These are phyloP conservation scores for Diploptera punctata DNA, from an alignment of 2,888 invertebrate genomes.

Conservation along the genomic window DNA sequence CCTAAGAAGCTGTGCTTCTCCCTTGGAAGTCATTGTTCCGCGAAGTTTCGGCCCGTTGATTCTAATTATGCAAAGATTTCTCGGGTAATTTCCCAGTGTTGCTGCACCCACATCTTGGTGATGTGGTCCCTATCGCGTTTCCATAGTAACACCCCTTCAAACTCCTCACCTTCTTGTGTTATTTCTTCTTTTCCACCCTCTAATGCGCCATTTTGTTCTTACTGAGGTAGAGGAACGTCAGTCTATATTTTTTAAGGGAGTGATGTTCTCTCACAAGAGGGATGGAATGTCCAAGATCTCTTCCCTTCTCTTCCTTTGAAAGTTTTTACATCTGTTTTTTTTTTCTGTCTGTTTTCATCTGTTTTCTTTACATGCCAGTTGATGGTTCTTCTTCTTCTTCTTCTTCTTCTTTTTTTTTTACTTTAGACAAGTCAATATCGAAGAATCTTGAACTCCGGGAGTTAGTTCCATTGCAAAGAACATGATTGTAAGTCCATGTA, in stretches of 20 bases:
- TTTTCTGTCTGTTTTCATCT: too few species aligned
- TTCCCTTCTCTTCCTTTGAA: neutral
- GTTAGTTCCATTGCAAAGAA: too few species aligned
- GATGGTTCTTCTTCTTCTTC: too few species aligned
- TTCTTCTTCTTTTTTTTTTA: too few species aligned
- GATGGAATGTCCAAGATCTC: conserved; percentile 5
- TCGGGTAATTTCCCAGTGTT: conserved; percentile 28
- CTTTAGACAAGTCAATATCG: too few species aligned
- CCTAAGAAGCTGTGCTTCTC: too few species aligned
- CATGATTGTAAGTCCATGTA: too few species aligned
- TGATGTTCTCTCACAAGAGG: neutral
- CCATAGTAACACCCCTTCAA: conserved; percentile 1
- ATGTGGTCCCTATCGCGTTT: conserved; percentile 15
- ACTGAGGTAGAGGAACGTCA: neutral
- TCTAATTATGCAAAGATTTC: conserved; percentile 37
- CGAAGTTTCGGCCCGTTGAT: conserved; percentile 28
- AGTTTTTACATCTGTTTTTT: conserved; percentile 3
- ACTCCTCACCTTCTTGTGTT: conserved; percentile 16
- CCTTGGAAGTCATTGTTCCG: neutral
- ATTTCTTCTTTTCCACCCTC: conserved; percentile 18
- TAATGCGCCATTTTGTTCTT: conserved; percentile 35
- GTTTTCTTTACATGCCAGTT: too few species aligned
- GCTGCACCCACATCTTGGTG: conserved; percentile 11
- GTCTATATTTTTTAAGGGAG: conserved; percentile 17
- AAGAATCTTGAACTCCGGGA: too few species aligned